Percentiles rank a stretch among this genome's conserved stretches.
Conservation (phyloP, 2,888 invertebrate species). For the Coelinius sp. region DNA sequence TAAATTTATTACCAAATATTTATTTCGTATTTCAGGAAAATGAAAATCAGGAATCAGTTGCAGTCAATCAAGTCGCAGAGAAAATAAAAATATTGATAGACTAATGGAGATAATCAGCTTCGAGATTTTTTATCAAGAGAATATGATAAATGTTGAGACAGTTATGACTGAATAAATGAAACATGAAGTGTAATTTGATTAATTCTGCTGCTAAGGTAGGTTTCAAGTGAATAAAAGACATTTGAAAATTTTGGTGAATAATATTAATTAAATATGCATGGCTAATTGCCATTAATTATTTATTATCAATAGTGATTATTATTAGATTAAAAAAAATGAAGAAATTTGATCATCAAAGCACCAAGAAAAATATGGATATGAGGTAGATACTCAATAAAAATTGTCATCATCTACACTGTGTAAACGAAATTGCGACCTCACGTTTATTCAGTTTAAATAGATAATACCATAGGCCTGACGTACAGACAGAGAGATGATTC, state of each 20-base stretch:
- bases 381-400: not conserved
- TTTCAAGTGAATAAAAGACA: not conserved
- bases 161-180: not conserved
- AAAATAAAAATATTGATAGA: not conserved
- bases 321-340: too few species aligned
- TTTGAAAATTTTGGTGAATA: not conserved
- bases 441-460: not conserved
- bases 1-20: too few species aligned
- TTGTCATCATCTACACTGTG: not conserved
- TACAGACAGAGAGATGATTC: not conserved
- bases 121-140: not conserved
- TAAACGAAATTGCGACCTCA: constrained; percentile 3
- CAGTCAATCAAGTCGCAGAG: too few species aligned
- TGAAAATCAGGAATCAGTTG: too few species aligned
- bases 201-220: too few species aligned
- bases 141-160: not conserved
- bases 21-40: too few species aligned
- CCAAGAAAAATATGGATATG: too few species aligned
- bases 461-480: not conserved
- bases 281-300: not conserved
- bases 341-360: too few species aligned
- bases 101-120: not conserved
- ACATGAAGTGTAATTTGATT: not conserved
- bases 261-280: not conserved
- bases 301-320: too few species aligned